These are phyloP conservation scores for Taenioides sp. DNA, from an alignment of 2,797 vertebrate genomes.

Conservation along the genomic window DNA sequence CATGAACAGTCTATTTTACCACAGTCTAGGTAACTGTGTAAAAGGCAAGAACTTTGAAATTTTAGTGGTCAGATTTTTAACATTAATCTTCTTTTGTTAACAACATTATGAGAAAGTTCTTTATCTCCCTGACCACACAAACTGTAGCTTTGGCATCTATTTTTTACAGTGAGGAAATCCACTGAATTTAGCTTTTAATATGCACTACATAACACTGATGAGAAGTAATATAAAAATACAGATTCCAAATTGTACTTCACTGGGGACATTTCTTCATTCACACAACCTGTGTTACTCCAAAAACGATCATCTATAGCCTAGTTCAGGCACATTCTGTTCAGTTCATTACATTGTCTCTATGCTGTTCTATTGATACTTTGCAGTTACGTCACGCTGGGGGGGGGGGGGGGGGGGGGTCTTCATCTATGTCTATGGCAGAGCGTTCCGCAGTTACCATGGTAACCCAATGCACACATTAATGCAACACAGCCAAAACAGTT, in stretches of 20 bases:
- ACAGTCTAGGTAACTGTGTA: neutral
- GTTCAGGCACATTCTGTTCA: neutral
- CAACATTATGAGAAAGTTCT: neutral
- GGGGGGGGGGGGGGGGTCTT: too few species aligned
- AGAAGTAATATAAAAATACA: neutral
- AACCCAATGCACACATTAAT: too few species aligned
- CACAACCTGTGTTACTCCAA: too few species aligned
- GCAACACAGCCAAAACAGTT: too few species aligned
- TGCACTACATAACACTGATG: neutral
- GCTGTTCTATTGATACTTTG: too few species aligned
- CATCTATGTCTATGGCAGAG: too few species aligned
- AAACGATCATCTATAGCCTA: neutral
- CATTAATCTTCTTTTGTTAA: neutral
- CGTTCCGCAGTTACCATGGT: too few species aligned
- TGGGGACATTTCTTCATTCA: neutral
- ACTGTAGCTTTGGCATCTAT: neutral
- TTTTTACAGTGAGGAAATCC: neutral
- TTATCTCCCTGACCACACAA: neutral
- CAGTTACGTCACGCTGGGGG: too few species aligned
- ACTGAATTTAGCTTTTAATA: neutral
- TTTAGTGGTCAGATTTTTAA: neutral
- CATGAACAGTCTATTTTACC: too few species aligned
- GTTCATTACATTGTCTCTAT: too few species aligned
- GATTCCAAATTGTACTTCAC: neutral
- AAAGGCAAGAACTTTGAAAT: neutral